These are phyloP conservation scores for Toxotes lorentzi DNA, from an alignment of 2,797 vertebrate genomes.

Conservation along the genomic window DNA sequence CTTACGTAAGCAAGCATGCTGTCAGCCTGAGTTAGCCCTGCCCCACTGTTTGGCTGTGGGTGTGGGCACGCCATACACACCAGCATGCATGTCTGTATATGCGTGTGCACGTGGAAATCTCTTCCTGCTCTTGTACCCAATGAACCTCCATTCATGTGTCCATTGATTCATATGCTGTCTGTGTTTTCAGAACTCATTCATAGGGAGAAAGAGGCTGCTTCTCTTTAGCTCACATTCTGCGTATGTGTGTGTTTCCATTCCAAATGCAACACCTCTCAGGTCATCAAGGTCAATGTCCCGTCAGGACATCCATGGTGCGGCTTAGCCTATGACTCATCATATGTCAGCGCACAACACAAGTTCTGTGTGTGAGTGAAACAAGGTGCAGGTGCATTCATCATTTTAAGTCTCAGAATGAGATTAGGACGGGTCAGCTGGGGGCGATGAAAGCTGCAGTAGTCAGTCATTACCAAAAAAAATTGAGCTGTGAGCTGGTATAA, in stretches of 20 bases:
- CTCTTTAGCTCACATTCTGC: neutral
- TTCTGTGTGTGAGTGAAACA: neutral
- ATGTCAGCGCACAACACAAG: constrained; percentile 20
- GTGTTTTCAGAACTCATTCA: constrained; percentile 32
- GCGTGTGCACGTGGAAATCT: constrained; percentile 46
- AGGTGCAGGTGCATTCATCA: neutral
- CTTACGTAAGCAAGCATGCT: constrained; percentile 80
- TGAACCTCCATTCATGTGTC: constrained; percentile 44
- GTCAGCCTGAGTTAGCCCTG: constrained; percentile 71
- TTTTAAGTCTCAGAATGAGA: neutral
- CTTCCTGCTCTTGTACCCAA: constrained; percentile 48
- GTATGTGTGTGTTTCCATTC: neutral
- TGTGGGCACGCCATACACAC: constrained; percentile 45
- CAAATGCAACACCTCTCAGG: neutral
- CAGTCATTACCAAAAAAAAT: neutral
- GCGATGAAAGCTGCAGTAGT: no score
- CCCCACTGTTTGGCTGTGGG: constrained; percentile 63
- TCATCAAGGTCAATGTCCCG: constrained; percentile 14
- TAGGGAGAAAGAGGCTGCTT: constrained; percentile 6
- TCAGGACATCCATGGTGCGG: constrained; percentile 30
- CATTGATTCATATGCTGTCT: constrained; percentile 56
- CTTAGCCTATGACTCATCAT: constrained; percentile 33
- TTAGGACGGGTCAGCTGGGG: neutral
- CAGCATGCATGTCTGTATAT: constrained; percentile 27
- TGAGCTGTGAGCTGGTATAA: neutral